A percentile compares a stretch with the other conserved stretches of the same genome.
phyloP scores from a whole-genome alignment of 2,797 vertebrate genomes.

The Melanotaenia trifasciata region DNA sequence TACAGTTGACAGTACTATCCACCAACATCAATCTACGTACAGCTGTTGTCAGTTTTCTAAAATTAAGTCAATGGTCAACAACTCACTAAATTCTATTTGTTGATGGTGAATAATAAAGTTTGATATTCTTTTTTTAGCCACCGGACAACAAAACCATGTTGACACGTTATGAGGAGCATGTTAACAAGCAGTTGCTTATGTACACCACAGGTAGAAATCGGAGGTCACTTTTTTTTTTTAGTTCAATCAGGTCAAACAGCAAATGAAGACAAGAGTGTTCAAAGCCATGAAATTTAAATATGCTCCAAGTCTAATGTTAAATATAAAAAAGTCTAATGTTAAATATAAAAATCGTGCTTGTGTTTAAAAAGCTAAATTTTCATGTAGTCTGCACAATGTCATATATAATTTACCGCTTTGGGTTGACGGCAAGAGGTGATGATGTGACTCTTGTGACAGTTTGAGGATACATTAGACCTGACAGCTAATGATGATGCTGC shows the following conservation, averaged over 20 bases:
- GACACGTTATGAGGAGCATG: neutral
- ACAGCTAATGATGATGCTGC: constrained; percentile 60
- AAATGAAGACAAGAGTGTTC: neutral
- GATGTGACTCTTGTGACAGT: constrained; percentile 59
- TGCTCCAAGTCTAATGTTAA: neutral
- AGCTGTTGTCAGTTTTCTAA: neutral
- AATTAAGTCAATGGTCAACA: neutral
- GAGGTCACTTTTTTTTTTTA: neutral
- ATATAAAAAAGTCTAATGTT: neutral
- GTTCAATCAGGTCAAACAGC: neutral
- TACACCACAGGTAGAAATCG: neutral
- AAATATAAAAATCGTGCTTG: neutral
- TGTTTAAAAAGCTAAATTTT: neutral
- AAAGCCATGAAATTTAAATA: neutral
- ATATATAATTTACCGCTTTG: constrained; percentile 15
- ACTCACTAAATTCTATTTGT: neutral
- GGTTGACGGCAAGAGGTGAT: constrained; percentile 24
- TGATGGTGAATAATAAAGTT: neutral
- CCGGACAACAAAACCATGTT: neutral
- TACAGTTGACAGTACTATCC: neutral
- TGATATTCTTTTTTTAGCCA: neutral
- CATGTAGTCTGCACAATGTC: neutral
- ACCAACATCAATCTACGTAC: neutral
- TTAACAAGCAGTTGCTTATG: neutral
- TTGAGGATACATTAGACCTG: constrained; percentile 54